Evolutionary conservation across 1,140 invertebrate species (phyloP).

Genomic region (Harlomillsia oculata): DNA sequence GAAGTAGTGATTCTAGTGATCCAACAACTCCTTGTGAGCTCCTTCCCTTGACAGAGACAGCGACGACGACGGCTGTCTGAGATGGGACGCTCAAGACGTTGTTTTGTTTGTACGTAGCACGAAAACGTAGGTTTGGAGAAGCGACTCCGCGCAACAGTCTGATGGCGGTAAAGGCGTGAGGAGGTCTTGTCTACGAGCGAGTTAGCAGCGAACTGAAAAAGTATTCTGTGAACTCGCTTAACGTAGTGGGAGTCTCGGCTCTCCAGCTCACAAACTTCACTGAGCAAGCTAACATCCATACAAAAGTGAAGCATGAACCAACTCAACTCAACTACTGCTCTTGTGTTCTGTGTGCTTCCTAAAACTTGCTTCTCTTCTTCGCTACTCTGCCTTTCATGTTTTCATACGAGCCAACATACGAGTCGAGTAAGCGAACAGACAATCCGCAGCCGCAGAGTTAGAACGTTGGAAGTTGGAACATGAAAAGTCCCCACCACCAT

Average conservation of each 20-base stretch:
- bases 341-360: not conserved
- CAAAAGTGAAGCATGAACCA: not conserved
- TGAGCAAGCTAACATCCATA: no score
- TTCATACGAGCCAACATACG: not conserved
- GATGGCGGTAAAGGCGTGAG: not conserved
- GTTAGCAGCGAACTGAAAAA: constrained; percentile 23
- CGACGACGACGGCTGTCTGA: not conserved
- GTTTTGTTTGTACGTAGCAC: not conserved
- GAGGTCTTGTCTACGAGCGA: constrained; percentile 20
- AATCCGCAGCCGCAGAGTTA: constrained; percentile 14
- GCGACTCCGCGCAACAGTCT: constrained; percentile 2
- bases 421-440: not conserved
- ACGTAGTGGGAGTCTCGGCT: no score
- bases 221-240: constrained; percentile 7
- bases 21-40: no score
- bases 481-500: constrained; percentile 12
- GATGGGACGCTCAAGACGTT: not conserved
- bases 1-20: no score
- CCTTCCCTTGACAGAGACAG: no score
- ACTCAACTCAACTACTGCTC: not conserved
- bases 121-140: not conserved
- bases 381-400: no score
- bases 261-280: no score
- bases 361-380: not conserved
- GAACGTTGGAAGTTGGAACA: not conserved